A percentile compares a stretch with the other conserved stretches of the same genome.
Evolutionary conservation across 2,113 vertebrate species (phyloP).

Genomic region (Mobula birostris): DNA sequence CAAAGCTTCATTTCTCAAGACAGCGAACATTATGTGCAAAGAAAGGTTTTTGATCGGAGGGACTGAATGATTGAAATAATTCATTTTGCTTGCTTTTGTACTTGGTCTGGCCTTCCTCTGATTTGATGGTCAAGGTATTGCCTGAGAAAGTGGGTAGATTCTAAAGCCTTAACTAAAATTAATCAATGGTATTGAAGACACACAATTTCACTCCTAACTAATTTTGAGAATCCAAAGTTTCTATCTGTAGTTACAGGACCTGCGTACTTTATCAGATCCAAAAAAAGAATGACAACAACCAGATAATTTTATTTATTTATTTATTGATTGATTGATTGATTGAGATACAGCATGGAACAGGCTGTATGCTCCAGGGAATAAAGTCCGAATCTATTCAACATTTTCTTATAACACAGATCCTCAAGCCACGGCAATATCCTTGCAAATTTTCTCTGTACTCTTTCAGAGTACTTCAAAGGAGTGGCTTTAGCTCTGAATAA

Average conservation of each 20-base stretch:
- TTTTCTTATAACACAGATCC: too few species aligned
- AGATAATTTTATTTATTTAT: too few species aligned
- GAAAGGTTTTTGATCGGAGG: neutral
- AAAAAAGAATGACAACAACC: neutral
- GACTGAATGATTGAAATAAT: neutral
- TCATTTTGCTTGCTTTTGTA: neutral
- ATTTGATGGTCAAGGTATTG: neutral
- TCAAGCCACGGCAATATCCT: too few species aligned
- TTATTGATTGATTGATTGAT: too few species aligned
- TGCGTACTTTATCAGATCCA: neutral
- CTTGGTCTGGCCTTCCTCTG: neutral
- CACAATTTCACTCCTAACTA: neutral
- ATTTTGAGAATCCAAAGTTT: neutral
- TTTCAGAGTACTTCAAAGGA: neutral
- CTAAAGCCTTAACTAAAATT: neutral
- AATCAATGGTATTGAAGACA: neutral
- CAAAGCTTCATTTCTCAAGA: neutral
- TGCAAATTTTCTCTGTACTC: too few species aligned
- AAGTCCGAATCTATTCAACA: too few species aligned
- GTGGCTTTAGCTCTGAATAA: too few species aligned
- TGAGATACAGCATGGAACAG: too few species aligned
- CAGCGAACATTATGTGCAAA: neutral
- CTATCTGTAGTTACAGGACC: neutral
- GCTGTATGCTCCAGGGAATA: too few species aligned
- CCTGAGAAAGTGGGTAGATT: neutral